Base-by-base conservation (phyloP, 2,888 invertebrate species). In the Panzeria rudis region DNA sequence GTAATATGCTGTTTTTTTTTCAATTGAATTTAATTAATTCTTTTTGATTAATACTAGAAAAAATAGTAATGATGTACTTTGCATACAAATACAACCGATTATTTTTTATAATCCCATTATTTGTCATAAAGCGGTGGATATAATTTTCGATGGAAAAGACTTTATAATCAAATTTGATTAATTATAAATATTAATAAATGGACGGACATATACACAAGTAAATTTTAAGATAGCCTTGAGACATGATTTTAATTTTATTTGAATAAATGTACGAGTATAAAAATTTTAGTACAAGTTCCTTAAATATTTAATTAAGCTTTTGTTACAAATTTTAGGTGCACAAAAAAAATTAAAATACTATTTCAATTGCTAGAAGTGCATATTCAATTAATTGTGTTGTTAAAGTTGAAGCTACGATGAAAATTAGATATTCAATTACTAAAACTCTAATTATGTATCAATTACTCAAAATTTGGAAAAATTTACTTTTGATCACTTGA, bases 31-130 rank as follows among this genome's bases (percentile, higher is more conserved):
- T 50, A 66, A 47, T 66, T 29, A 25, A 50, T 66, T 72, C 47
- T 54, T 47, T 71, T 71, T 77, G 59, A 50, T 69, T 62, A 69
- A 69, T 23, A 20, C 41, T 52, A 17, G 29, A 61, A 78, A 11
- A 62, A 25, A 44, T 20, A 52, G n/a, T 61, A 25, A 50, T 17
- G 15, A 54, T 71, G 7, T 23, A 32, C 4, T 71, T 47, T 80
- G 80, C 41, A 80, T 80, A 72, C 20, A 38, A 59, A 73, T 54
- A 77, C 41, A 29, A 35, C 38, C 32, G 56, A 56, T 71, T 68
- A 56, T 59, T 77, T 59, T 38, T 13, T 35, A 38, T 61, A 61
- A 68, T 77, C 20, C n/a, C 32, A 23, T 72, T 29, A 68, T 23
- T 59, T 68, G 66, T 44, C 59, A 47, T 66, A 68, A 54, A 56